A percentile compares a stretch with the other conserved stretches of the same genome.
Evolutionary conservation across 2,113 vertebrate genomes (phyloP).

Genomic region (Lepus americanus): DNA sequence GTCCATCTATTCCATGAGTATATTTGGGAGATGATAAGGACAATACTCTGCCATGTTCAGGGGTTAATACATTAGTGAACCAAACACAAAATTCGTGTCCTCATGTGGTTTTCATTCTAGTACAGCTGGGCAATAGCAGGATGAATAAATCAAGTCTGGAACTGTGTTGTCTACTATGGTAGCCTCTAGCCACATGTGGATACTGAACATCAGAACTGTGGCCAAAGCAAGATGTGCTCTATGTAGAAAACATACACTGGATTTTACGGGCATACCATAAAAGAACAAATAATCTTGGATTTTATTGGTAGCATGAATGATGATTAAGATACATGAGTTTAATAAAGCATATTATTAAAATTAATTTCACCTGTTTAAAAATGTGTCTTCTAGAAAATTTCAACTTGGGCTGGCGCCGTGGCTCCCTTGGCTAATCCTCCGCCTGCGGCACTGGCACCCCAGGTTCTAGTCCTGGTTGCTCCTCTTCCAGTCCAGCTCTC

Average conservation of each 20-base stretch:
- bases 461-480: too few relatives aligned
- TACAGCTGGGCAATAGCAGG: not conserved
- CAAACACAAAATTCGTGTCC: not conserved
- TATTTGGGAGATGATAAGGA: not conserved
- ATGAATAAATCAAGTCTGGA: not conserved
- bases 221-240: not conserved
- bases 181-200: not conserved
- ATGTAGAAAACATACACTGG: not conserved
- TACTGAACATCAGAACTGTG: not conserved
- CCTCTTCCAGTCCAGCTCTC: too few relatives aligned
- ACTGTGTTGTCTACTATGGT: not conserved
- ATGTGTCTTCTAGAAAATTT: not conserved
- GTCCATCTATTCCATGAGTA: not conserved
- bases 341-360: not conserved
- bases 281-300: not conserved
- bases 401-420: not conserved
- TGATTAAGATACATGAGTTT: not conserved
- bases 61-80: not conserved
- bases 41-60: not conserved
- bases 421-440: too few relatives aligned
- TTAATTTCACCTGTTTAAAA: not conserved
- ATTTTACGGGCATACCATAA: not conserved
- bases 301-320: not conserved
- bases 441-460: too few relatives aligned
- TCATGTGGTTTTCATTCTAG: not conserved